Percentiles rank a stretch among this genome's conserved stretches.
Evolutionary conservation across 1,140 invertebrate genomes (phyloP).

Genomic region (Anastatus disparis): DNA sequence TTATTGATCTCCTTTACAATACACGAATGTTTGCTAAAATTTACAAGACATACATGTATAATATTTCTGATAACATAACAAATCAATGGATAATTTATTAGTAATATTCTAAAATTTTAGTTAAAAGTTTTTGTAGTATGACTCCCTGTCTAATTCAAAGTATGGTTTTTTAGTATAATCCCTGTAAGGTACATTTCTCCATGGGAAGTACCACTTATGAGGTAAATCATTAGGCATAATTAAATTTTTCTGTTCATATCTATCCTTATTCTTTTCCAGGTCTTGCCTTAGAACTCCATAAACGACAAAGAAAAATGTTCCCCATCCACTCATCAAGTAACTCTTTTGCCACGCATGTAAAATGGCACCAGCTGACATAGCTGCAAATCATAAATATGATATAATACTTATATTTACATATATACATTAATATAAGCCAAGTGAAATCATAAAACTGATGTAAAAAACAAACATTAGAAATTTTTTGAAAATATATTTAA

Average conservation of each 20-base stretch:
- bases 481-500: too few species aligned
- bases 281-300: conserved; percentile 72
- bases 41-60: too few species aligned
- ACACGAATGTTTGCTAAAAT: too few species aligned
- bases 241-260: not conserved
- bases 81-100: too few species aligned
- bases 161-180: not conserved
- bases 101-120: too few species aligned
- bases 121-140: conserved; percentile 34
- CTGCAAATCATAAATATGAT: conserved; percentile 33
- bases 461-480: too few species aligned
- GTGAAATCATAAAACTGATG: too few species aligned
- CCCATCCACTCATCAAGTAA: conserved; percentile 48
- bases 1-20: conserved; percentile 12
- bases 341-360: conserved; percentile 46
- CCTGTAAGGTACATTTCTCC: conserved; percentile 15
- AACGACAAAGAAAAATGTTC: conserved; percentile 56
- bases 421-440: too few species aligned
- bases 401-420: too few species aligned
- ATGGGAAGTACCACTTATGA: not conserved
- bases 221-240: not conserved
- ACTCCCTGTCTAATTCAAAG: not conserved
- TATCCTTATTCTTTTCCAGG: not conserved
- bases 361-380: conserved; percentile 38
- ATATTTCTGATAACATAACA: too few species aligned